Base-by-base conservation (phyloP, 2,113 vertebrate species). In the Mola mola region DNA sequence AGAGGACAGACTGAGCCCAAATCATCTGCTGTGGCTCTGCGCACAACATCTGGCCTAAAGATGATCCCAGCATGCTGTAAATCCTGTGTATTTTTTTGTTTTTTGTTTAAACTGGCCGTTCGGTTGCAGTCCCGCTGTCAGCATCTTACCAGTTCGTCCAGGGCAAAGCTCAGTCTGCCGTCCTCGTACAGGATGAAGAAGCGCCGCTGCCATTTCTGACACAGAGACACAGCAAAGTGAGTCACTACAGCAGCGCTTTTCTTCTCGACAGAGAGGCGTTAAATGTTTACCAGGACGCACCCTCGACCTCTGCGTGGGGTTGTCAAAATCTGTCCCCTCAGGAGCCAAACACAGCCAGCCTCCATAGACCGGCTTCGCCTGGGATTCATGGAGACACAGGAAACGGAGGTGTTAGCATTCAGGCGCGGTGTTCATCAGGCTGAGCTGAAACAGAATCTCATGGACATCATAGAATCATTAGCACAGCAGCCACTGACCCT, bases 311-410 rank as follows among this genome's bases (percentile, higher is more conserved):
- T 90, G 89, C 57, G 85, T 66, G 0, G 87, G 87, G 63, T 92
- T 90, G 49, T 85, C 72, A 69, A 92, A 92, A 11, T 92, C 90
- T 1, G 88, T 89, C 22, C 91, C 91, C 66, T 83, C 89, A 0
- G 91, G 90, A 15, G 91, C 91, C 76, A 92, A 65, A 70, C 91
- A 92, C 36, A 91, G 53, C 90, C 91, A 92, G 77, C 91, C 85
- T 3, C 68, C 89, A 5, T 91, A 92, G 55, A 88, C 47, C 1
- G 89, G 88, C 28, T 91, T 92, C 1, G 85, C 88, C 91, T 92
- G 56, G 3, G 16, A 16, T 43, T 59, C 1, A 29, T 1, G 22
- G 25, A 28, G 21, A 17, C 15, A 47, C 5, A 29, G 28, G 1
- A 0, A 36, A 49, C 25, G 12, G 36, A 4, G 4, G 22, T 36